A percentile compares a stretch with the other conserved stretches of the same genome.
Evolutionary conservation across 2,113 vertebrate genomes (phyloP).

Genomic region (Proteles cristata): DNA sequence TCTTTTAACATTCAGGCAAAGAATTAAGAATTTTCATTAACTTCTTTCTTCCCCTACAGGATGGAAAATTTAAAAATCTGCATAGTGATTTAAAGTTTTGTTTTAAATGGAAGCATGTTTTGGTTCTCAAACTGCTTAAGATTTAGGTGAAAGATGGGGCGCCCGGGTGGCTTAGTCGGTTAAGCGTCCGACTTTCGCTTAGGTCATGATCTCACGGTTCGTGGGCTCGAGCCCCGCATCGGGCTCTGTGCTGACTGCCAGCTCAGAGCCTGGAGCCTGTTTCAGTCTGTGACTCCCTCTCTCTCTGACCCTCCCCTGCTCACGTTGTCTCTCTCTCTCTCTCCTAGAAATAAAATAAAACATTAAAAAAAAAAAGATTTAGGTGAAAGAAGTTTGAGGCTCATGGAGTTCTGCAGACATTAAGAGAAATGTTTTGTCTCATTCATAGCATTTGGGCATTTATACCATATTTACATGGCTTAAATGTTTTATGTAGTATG

Average conservation of each 20-base stretch:
- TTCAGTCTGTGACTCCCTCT: no score
- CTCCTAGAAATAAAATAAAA: no score
- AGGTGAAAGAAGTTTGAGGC: slow-evolving; percentile 30
- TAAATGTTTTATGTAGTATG: background rate
- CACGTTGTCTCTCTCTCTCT: no score
- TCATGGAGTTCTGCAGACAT: background rate
- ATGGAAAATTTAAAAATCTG: background rate
- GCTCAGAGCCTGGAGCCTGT: no score
- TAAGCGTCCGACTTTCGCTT: no score
- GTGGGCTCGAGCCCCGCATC: no score
- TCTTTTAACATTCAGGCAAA: slow-evolving; percentile 40
- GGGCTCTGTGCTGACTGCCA: no score
- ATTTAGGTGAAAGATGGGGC: slow-evolving; percentile 54
- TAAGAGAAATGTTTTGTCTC: background rate
- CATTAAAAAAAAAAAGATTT: no score
- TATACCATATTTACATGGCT: background rate
- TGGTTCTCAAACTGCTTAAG: slow-evolving; percentile 31
- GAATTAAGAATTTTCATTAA: slow-evolving; percentile 73
- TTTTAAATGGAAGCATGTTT: slow-evolving; percentile 29
- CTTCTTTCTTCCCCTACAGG: slow-evolving; percentile 59
- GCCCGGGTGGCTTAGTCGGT: no score
- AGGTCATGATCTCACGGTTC: no score
- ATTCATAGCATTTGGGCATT: background rate
- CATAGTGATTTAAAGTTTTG: slow-evolving; percentile 53
- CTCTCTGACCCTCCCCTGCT: no score